Percentiles rank a stretch among this genome's conserved stretches.
Evolutionary conservation across 2,113 vertebrate species (phyloP).

Genomic region (Amphiprion ocellaris): DNA sequence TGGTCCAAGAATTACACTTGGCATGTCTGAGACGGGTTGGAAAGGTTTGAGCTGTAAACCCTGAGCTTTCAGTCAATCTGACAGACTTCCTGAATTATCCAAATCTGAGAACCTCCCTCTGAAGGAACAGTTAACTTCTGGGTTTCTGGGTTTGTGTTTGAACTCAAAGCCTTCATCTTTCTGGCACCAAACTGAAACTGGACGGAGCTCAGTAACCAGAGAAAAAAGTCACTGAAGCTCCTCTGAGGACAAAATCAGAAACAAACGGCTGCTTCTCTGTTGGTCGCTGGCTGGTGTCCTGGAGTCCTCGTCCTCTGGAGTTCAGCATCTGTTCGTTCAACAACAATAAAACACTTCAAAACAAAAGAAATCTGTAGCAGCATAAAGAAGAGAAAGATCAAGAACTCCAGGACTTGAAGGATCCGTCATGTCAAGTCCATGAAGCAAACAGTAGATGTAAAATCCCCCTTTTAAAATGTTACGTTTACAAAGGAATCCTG

Average conservation of each 20-base stretch:
- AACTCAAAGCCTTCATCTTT: conserved; percentile 55
- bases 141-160: conserved; percentile 18
- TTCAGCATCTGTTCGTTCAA: conserved; percentile 25
- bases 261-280: conserved; percentile 57
- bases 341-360: background rate
- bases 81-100: conserved; percentile 34
- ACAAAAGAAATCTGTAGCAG: conserved; percentile 13
- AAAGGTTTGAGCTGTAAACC: conserved; percentile 48
- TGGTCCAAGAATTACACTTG: conserved; percentile 61
- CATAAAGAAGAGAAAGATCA: background rate
- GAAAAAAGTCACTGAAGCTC: conserved; percentile 51
- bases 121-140: conserved; percentile 44
- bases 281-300: conserved; percentile 52
- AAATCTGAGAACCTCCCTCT: background rate
- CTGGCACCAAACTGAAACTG: conserved; percentile 55
- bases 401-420: background rate
- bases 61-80: conserved; percentile 44
- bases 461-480: too few relatives aligned
- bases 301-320: conserved; percentile 48
- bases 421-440: background rate
- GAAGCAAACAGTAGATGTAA: background rate
- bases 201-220: conserved; percentile 55
- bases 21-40: conserved; percentile 25
- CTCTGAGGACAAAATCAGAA: conserved; percentile 61
- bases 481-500: too few relatives aligned